These are phyloP conservation scores for Eidolon dupreanum DNA, from an alignment of 2,797 vertebrate species.

Conservation along the genomic window DNA sequence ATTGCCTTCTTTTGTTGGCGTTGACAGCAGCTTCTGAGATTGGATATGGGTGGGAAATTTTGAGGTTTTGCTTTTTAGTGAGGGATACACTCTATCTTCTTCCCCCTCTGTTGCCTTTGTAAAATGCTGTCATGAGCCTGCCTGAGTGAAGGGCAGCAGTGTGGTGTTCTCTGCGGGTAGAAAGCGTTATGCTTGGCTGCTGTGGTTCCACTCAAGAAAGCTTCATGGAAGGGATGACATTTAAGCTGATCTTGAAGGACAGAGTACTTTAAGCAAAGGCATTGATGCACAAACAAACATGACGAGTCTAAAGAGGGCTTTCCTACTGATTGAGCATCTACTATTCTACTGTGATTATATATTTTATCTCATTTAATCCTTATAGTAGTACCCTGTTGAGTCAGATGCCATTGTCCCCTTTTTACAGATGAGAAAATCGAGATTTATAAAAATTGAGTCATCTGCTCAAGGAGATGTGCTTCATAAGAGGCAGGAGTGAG, in stretches of 20 bases:
- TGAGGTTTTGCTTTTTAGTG: neutral
- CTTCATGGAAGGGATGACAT: neutral
- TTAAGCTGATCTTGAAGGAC: neutral
- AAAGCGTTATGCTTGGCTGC: neutral
- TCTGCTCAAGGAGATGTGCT: neutral
- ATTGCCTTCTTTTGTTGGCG: neutral
- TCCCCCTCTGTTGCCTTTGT: neutral
- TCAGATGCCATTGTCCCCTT: neutral
- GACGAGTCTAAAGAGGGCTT: neutral
- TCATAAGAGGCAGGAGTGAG: neutral
- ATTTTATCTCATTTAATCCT: neutral
- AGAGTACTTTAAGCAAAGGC: conserved; percentile 7
- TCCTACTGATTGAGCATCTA: neutral
- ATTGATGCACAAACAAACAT: neutral
- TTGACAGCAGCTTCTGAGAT: neutral
- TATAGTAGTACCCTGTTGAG: neutral
- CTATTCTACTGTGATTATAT: neutral
- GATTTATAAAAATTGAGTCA: conserved; percentile 19
- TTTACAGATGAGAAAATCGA: conserved; percentile 1
- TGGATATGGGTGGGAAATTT: neutral
- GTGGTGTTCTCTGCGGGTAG: neutral
- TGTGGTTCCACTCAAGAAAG: neutral
- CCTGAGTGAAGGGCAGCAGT: neutral
- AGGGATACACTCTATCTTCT: neutral
- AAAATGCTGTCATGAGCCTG: neutral